Conservation (phyloP, 2,113 vertebrate genomes). For the Colinus virginianus region DNA sequence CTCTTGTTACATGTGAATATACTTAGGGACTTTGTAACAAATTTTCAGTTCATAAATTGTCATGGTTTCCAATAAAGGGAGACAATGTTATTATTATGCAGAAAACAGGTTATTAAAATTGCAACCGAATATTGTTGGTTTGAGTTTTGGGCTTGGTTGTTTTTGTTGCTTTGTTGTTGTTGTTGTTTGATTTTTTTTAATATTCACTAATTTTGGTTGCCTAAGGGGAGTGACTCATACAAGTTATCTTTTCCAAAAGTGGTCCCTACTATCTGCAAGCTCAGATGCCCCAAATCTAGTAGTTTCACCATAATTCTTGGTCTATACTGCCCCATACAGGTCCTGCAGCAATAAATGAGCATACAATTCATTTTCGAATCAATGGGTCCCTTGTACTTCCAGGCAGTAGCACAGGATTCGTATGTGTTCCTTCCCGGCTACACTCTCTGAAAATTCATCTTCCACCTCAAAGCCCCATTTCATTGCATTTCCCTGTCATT, state of each 20-base stretch:
- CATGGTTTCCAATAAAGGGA: not conserved
- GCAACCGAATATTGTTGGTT: not conserved
- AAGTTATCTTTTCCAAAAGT: not conserved
- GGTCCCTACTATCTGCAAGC: not conserved
- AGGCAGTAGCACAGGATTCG: not conserved
- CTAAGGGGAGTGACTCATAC: not conserved
- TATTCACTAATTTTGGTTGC: not conserved
- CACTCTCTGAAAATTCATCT: conserved; percentile 43
- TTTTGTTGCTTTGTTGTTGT: no score
- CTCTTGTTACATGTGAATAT: not conserved
- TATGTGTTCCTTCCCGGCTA: not conserved
- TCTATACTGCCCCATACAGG: conserved; percentile 55
- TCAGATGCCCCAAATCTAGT: not conserved
- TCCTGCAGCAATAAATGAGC: not conserved
- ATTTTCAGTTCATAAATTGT: not conserved
- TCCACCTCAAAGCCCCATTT: conserved; percentile 56
- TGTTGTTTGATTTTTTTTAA: not conserved
- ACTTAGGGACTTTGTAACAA: not conserved
- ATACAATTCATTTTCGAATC: not conserved
- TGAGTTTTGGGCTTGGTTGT: not conserved
- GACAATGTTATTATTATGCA: not conserved
- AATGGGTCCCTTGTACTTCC: conserved; percentile 11
- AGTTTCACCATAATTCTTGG: not conserved
- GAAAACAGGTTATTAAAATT: not conserved
- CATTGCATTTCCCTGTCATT: conserved; percentile 54